Percentiles rank a stretch among this genome's conserved stretches.
phyloP scores from a whole-genome alignment of 1,140 invertebrate genomes.

The Drosophila mayri region DNA sequence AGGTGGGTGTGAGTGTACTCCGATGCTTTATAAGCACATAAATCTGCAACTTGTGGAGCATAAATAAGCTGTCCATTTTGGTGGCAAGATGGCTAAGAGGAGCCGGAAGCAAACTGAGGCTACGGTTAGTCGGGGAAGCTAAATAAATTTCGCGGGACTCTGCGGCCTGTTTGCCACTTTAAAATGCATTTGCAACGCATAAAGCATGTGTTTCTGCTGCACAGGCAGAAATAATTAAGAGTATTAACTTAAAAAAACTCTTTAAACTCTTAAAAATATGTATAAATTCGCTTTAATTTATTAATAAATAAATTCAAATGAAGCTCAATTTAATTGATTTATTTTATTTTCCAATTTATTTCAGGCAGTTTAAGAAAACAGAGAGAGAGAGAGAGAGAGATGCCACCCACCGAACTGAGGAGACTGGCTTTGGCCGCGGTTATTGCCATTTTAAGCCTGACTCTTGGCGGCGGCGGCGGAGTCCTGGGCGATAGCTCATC shows the following conservation, averaged over 20 bases:
- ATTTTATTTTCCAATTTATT: constrained; percentile 37
- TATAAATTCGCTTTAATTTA: not conserved
- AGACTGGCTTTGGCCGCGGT: constrained; percentile 45
- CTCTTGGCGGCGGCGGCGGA: constrained; percentile 15
- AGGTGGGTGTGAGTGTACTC: not conserved
- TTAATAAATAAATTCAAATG: not conserved
- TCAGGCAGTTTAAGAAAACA: constrained; percentile 28
- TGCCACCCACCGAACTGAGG: constrained; percentile 58
- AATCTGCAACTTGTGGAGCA: constrained; percentile 70
- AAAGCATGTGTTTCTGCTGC: constrained; percentile 35
- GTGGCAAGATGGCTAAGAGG: not conserved
- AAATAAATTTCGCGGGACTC: constrained; percentile 32
- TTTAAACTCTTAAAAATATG: not conserved
- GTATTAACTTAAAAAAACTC: not conserved
- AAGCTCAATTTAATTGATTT: not conserved
- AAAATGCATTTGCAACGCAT: constrained; percentile 71
- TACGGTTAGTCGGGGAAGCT: constrained; percentile 14
- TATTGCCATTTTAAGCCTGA: constrained; percentile 47
- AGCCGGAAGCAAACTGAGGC: constrained; percentile 8
- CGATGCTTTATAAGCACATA: constrained; percentile 69
- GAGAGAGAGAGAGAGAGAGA: not conserved
- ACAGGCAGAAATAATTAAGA: not conserved
- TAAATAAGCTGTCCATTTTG: constrained; percentile 50
- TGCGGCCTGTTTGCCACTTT: constrained; percentile 47
- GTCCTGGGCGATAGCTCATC: constrained; percentile 57